Base-by-base conservation (phyloP, 2,797 vertebrate species). In the Knipowitschia caucasica region DNA sequence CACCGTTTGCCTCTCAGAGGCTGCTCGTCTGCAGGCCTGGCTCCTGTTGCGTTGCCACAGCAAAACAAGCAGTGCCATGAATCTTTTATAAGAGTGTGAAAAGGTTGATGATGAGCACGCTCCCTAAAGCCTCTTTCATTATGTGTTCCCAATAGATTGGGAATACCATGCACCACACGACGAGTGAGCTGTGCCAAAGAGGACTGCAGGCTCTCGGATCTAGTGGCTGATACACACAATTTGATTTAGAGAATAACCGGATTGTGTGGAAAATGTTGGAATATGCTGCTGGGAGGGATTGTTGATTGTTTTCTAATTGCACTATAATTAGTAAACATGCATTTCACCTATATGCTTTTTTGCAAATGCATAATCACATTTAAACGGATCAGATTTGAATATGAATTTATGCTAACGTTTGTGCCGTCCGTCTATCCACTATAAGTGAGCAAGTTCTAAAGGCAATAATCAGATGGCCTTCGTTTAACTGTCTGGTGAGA, bases 41-140 rank as follows among this genome's bases (percentile, higher is more conserved):
- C 68, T 77, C 69, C 72, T 78, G 67, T 71, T 75, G 78, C 59
- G 39, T 69, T 68, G 75, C 74, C 65, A 54, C 62, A 58, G 64
- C 60, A 73, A 83, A 85, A 81, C 76, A 81, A 70, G 70, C 58
- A 40, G 67, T 1, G 18, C 46, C 70, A 87, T 88, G 82, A 84
- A 85, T 86, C 64, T 85, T 87, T 86, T 71, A 86, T 84, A 59
- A 65, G 62, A 63, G 62, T 75, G 72, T 75, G 57, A 79, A 82
- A 72, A 75, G 73, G 73, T 64, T 77, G 74, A 76, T 75, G 75
- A 85, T 69, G 66, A 73, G 69, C 29, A 46, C 35, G 33, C 57
- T 80, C 73, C 78, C 77, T 7, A 43, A 77, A 78, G 76, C 43
- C 64, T 36, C 60, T 74, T 81, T 75, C 34, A 53, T 76, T 75